phyloP scores from a whole-genome alignment of 1,140 invertebrate species.

The Pachyrhynchus sulphureomaculatus region DNA sequence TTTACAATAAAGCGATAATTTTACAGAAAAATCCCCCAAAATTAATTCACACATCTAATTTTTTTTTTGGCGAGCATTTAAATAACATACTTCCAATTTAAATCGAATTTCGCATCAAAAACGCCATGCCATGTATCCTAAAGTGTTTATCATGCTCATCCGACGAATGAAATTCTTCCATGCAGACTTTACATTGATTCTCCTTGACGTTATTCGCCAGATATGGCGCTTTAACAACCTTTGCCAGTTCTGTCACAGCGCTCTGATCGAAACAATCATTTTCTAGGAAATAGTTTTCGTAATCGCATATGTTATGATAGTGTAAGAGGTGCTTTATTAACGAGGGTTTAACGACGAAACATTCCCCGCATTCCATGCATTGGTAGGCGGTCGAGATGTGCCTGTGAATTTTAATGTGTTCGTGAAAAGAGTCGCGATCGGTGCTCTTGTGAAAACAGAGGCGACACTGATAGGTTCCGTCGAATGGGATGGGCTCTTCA shows the following conservation, averaged over 20 bases:
- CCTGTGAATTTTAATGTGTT: constrained; percentile 58
- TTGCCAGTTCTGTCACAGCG: constrained; percentile 53
- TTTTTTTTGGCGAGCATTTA: too few species aligned
- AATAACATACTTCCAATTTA: too few species aligned
- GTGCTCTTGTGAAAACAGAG: constrained; percentile 53
- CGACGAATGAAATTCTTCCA: constrained; percentile 58
- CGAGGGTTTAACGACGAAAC: constrained; percentile 65
- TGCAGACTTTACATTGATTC: constrained; percentile 68
- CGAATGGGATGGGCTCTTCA: constrained; percentile 42
- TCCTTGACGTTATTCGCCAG: constrained; percentile 53
- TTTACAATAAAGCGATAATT: too few species aligned
- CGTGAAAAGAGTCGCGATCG: constrained; percentile 53
- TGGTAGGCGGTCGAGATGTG: constrained; percentile 61
- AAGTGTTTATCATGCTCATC: constrained; percentile 62
- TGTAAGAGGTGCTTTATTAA: constrained; percentile 65
- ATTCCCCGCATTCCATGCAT: constrained; percentile 68
- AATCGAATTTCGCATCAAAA: constrained; percentile 50
- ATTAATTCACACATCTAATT: too few species aligned
- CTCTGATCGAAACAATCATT: constrained; percentile 59
- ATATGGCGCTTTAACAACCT: constrained; percentile 47
- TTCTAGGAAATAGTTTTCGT: constrained; percentile 57
- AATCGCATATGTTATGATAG: constrained; percentile 60
- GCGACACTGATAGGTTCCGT: constrained; percentile 56
- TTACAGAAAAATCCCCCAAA: too few species aligned
- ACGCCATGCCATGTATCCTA: constrained; percentile 68